A percentile compares a stretch with the other conserved stretches of the same genome.
phyloP scores from a whole-genome alignment of 30 jellyfish, hydroid and myxozoan genomes.

The Chrysaora quinquecirrha region DNA sequence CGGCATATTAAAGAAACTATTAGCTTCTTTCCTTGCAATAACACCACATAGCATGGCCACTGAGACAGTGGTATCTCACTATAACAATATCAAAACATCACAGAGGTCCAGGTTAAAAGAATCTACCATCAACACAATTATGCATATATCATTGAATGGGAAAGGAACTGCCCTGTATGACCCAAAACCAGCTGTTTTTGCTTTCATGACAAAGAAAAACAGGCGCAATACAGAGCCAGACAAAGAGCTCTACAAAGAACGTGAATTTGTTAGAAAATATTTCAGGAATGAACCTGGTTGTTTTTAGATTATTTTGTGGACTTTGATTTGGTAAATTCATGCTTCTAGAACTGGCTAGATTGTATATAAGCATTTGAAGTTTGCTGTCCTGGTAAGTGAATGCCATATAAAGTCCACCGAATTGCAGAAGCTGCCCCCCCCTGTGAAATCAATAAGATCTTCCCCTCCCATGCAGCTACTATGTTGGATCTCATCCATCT shows the following conservation, averaged over 20 bases:
- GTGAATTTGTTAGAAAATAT: too few relatives aligned
- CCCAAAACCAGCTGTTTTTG: conserved; percentile 58
- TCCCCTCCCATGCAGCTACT: too few relatives aligned
- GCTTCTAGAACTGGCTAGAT: background rate
- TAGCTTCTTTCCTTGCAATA: conserved; percentile 41
- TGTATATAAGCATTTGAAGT: too few relatives aligned
- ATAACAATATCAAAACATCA: conserved; percentile 39
- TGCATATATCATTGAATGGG: too few relatives aligned
- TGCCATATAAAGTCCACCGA: background rate
- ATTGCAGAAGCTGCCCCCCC: conserved; percentile 5
- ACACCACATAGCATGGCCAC: conserved; percentile 61
- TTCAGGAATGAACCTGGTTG: conserved; percentile 15
- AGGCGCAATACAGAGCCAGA: conserved; percentile 49
- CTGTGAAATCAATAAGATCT: too few relatives aligned
- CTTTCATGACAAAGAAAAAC: conserved; percentile 29
- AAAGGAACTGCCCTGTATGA: conserved; percentile 61
- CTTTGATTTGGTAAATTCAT: background rate
- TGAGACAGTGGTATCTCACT: conserved; percentile 36
- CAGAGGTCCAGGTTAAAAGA: conserved; percentile 35
- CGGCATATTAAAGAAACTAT: conserved; percentile 31
- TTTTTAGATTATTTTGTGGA: background rate
- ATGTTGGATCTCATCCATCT: conserved; percentile 12
- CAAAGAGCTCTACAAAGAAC: too few relatives aligned
- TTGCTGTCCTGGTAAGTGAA: too few relatives aligned
- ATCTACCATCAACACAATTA: conserved; percentile 39